Percentiles rank a stretch among this genome's conserved stretches.
These are phyloP conservation scores for Poeciliopsis prolifica DNA, from an alignment of 2,113 vertebrate species.

Conservation along the genomic window DNA sequence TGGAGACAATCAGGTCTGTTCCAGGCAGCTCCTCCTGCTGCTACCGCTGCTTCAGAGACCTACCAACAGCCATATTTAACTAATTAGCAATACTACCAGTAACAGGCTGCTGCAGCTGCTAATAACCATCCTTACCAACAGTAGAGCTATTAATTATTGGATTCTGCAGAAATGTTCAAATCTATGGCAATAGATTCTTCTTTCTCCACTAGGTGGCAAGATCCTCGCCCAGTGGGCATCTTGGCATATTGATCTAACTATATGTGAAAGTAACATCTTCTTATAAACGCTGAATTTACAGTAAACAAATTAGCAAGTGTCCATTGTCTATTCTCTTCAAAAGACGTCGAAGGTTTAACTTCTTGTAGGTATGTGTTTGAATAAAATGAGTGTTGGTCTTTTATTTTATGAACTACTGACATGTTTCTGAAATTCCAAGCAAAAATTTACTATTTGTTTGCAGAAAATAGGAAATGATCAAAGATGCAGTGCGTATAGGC, in stretches of 20 bases:
- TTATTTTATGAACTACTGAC: no score
- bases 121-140: not conserved
- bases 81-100: conserved; percentile 3
- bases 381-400: no score
- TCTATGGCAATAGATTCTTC: not conserved
- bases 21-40: conserved; percentile 46
- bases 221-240: not conserved
- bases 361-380: no score
- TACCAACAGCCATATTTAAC: conserved; percentile 13
- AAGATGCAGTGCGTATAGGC: no score
- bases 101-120: conserved; percentile 2
- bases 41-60: conserved; percentile 5
- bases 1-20: conserved; percentile 59
- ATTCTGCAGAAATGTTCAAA: not conserved
- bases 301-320: no score
- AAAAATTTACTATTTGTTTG: no score
- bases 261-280: no score
- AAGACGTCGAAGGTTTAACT: no score
- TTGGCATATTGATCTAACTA: not conserved
- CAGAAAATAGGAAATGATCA: no score
- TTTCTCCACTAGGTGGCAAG: not conserved
- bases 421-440: no score
- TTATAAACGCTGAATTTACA: no score
- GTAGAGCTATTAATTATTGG: not conserved
- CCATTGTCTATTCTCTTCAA: no score